Evolutionary conservation across 2,113 vertebrate species (phyloP), one percentile per base, ranked within the genome.

Genomic region (Cryptoleucopteryx plumbea): DNA sequence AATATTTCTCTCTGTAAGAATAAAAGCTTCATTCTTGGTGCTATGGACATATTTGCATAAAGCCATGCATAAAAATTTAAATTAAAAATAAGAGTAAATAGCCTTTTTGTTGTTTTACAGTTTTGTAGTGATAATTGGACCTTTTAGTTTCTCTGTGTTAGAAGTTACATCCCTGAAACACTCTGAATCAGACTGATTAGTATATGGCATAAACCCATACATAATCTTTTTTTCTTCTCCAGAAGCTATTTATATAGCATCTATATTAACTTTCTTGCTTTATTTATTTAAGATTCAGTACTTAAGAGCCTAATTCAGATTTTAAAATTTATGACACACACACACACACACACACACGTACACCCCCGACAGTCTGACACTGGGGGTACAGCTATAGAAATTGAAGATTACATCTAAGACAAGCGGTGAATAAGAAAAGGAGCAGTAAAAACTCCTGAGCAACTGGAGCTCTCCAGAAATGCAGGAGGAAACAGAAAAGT

Each of bases 311-410:
- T 68, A 75, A 85, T 9, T 79, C 40, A 36, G 34, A 58, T 65
- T 85, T 74, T 90, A 55, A 71, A 86, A 79, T 63, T 36, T 31
- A 47, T 55, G 9, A 15, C 42, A 48, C 42, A 42, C 18, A n/a
- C 0, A 66, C 45, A 45, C 47, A 48, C 16, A n/a, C n/a, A 42
- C 9, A 15, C 38, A 45, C 18, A 32, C 0, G 0, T 22, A 66
- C 25, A n/a, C 12, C 3, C 21, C 25, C 1, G 7, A 31, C 27
- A 85, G 62, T 34, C 16, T 79, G 58, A 66, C 66, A 61, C 31
- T 31, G 32, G 17, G 18, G 32, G 42, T 71, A 67, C 38, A 58
- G 16, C 68, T 40, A 67, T 15, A 74, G 65, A 91, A 91, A 87
- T 23, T 52, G 81, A 79, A 85, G 62, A 67, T 47, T 45, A 18